Evolutionary conservation across 2,113 vertebrate species (phyloP).

Genomic region (Corythornis madagascariensis): DNA sequence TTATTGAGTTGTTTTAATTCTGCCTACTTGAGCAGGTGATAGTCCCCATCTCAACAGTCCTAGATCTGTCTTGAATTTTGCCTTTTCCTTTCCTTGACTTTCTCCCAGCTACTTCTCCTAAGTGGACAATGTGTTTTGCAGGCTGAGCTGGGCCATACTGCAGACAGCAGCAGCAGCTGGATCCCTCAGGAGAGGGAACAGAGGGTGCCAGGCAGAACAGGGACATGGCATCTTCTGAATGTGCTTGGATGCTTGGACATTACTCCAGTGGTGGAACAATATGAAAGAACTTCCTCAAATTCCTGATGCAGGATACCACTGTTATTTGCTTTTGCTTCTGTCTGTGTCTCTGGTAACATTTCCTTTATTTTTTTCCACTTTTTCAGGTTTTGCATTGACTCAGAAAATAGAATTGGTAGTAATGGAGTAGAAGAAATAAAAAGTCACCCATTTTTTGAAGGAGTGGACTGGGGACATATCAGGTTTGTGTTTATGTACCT

Average conservation of each 20-base stretch:
- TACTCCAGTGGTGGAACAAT: background rate
- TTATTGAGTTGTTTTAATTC: background rate
- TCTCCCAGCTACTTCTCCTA: background rate
- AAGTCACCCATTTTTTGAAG: conserved; percentile 91
- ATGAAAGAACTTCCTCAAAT: background rate
- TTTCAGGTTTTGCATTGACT: conserved; percentile 90
- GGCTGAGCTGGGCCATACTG: background rate
- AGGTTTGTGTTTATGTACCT: conserved; percentile 77
- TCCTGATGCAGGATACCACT: background rate
- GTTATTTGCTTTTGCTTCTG: background rate
- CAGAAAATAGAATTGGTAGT: conserved; percentile 93
- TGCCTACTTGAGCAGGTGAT: background rate
- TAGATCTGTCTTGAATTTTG: background rate
- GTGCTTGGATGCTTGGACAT: background rate
- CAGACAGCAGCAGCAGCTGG: background rate
- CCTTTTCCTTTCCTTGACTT: background rate
- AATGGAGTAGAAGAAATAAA: conserved; percentile 95
- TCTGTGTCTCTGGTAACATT: background rate
- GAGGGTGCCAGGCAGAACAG: background rate
- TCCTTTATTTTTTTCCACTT: background rate
- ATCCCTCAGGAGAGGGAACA: background rate
- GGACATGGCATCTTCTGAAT: background rate
- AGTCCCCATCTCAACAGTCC: background rate
- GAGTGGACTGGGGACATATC: conserved; percentile 98
- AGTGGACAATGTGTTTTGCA: background rate